Conservation (phyloP, 2,888 invertebrate species). For the Cyrtodaria siliqua region DNA sequence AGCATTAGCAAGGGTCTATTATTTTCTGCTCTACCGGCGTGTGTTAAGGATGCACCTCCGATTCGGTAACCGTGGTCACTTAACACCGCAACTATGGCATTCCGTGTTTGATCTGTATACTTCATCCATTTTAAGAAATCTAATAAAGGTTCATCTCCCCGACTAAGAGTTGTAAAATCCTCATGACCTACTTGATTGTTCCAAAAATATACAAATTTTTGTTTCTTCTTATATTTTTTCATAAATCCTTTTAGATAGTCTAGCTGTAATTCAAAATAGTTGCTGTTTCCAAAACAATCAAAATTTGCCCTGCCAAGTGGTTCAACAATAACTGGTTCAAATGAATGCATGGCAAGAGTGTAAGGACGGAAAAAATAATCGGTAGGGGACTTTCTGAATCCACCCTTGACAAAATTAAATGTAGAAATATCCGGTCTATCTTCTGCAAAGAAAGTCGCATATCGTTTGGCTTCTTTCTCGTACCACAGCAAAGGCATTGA, state of each 20-base stretch:
- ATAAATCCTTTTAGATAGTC: constrained; percentile 88
- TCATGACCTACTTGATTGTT: constrained; percentile 94
- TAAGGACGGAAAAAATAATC: constrained; percentile 48
- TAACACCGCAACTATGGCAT: constrained; percentile 86
- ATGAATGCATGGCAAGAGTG: constrained; percentile 31
- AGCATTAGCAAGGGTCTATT: constrained; percentile 93
- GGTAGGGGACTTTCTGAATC: constrained; percentile 39
- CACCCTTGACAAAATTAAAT: constrained; percentile 36
- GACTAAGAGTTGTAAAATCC: constrained; percentile 91
- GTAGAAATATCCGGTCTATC: constrained; percentile 41
- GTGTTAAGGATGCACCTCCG: constrained; percentile 93
- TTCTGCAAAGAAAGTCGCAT: constrained; percentile 38
- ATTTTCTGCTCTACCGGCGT: constrained; percentile 93
- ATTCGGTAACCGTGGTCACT: constrained; percentile 97
- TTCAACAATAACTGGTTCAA: constrained; percentile 14
- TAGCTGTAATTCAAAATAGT: constrained; percentile 87
- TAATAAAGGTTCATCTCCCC: constrained; percentile 90
- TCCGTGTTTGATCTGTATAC: constrained; percentile 68
- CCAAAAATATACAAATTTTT: constrained; percentile 95
- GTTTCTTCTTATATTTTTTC: constrained; percentile 88
- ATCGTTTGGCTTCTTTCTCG: constrained; percentile 11
- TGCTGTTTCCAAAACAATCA: constrained; percentile 26
- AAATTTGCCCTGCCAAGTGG: constrained; percentile 13
- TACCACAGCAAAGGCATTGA: constrained; percentile 49
- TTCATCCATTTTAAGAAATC: constrained; percentile 88